A percentile compares a stretch with the other conserved stretches of the same genome.
These are phyloP conservation scores for Illadopsis cleaveri DNA, from an alignment of 2,113 vertebrate genomes.

Conservation along the genomic window DNA sequence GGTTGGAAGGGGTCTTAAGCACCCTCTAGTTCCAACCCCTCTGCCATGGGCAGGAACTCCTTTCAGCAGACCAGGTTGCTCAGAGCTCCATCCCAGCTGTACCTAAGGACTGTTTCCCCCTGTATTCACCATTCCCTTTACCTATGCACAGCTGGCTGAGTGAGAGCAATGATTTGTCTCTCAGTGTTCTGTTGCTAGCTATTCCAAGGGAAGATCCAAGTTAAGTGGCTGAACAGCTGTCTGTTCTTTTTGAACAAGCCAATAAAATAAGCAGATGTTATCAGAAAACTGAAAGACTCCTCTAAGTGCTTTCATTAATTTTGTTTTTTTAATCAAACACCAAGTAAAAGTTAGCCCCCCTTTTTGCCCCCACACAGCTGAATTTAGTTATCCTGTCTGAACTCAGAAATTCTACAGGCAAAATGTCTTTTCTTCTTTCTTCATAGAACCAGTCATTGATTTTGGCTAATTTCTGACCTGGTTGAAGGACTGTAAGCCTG, in stretches of 20 bases:
- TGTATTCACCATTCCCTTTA: neutral
- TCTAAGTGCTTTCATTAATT: neutral
- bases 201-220: neutral
- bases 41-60: no score
- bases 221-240: neutral
- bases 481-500: neutral
- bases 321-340: neutral
- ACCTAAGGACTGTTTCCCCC: neutral
- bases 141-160: neutral
- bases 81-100: neutral
- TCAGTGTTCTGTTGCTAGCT: neutral
- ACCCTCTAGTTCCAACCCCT: neutral
- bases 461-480: neutral
- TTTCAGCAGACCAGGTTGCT: neutral
- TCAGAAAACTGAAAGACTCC: neutral
- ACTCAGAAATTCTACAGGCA: neutral
- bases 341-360: neutral
- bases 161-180: neutral
- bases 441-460: neutral
- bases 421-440: neutral
- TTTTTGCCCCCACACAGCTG: fast-evolving
- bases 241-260: neutral
- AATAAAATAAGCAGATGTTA: neutral
- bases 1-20: neutral
- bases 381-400: neutral